Conservation (phyloP, 30 jellyfish, hydroid and myxozoan genomes). For the Turritopsis rubra region DNA sequence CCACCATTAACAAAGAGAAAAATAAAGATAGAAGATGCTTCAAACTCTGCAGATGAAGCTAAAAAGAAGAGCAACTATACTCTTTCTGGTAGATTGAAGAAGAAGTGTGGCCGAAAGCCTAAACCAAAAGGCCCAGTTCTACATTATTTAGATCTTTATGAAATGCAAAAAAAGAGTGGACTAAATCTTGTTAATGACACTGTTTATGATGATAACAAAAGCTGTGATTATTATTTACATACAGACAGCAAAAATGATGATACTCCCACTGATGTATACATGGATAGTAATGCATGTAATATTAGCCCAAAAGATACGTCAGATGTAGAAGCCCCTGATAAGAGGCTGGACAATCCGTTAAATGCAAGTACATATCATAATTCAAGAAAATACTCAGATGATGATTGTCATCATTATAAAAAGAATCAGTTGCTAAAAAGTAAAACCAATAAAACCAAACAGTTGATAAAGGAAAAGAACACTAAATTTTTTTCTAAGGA, state of each 20-base stretch:
- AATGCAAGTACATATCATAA: neutral
- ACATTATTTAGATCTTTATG: conserved; percentile 29
- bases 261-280: neutral
- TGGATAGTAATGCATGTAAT: neutral
- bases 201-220: neutral
- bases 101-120: conserved; percentile 32
- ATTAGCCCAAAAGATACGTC: neutral
- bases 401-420: neutral
- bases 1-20: neutral
- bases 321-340: too few species aligned
- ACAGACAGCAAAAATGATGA: neutral
- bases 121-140: conserved; percentile 24
- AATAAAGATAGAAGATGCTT: neutral
- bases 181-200: neutral
- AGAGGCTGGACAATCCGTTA: neutral
- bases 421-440: neutral
- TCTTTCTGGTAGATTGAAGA: neutral
- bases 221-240: neutral
- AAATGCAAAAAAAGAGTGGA: neutral
- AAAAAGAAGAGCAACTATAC: neutral
- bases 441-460: neutral
- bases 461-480: neutral
- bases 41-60: neutral
- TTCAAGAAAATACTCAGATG: neutral
- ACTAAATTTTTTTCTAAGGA: neutral